Evolutionary conservation across 1,140 invertebrate genomes (phyloP).

Genomic region (Heliconius melpomene): DNA sequence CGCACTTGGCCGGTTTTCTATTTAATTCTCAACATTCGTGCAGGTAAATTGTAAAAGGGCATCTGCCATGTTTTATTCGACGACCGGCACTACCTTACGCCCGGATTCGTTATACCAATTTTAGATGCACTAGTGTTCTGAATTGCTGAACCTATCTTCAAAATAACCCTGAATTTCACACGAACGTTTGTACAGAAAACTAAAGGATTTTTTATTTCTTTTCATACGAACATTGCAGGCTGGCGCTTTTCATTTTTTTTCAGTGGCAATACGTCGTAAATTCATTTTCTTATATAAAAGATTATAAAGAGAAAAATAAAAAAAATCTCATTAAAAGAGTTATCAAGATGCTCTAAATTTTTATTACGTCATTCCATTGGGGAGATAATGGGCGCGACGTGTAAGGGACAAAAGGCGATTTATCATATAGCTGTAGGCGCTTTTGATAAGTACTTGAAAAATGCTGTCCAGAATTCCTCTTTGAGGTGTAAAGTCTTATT

Average conservation of each 20-base stretch:
- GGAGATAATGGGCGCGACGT: conserved; percentile 19
- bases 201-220: background rate
- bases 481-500: background rate
- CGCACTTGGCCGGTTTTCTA: too few species aligned
- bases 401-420: conserved; percentile 19
- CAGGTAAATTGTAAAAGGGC: conserved; percentile 12
- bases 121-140: conserved; percentile 15
- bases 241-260: background rate
- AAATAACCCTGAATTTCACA: background rate
- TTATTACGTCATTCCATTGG: background rate
- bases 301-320: too few species aligned
- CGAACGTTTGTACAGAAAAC: background rate
- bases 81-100: background rate
- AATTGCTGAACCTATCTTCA: background rate
- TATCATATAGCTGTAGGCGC: background rate
- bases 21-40: background rate
- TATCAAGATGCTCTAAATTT: background rate
- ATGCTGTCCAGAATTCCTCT: background rate
- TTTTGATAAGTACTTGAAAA: background rate
- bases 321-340: conserved; percentile 10
- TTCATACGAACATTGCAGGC: background rate
- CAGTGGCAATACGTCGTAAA: too few species aligned
- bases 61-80: conserved; percentile 7
- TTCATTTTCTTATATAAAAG: too few species aligned
- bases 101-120: conserved; percentile 21